Percentiles rank a stretch among this genome's conserved stretches.
Evolutionary conservation across 2,888 invertebrate genomes (phyloP).

Genomic region (Lordiphosa andalusiaca): DNA sequence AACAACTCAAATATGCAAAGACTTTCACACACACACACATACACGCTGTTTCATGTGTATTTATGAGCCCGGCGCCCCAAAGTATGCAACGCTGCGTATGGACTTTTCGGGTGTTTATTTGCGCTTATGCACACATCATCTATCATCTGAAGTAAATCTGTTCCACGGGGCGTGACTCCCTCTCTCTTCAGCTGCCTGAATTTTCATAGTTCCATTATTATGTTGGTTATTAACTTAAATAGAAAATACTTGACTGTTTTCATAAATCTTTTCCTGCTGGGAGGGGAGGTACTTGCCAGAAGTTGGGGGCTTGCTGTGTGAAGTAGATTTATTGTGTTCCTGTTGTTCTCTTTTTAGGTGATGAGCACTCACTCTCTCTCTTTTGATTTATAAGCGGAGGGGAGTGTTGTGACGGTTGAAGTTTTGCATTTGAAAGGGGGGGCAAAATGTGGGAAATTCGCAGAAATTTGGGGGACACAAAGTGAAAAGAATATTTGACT

Average conservation of each 20-base stretch:
- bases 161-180: constrained; percentile 18
- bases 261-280: constrained; percentile 62
- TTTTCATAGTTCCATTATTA: constrained; percentile 76
- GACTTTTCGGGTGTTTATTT: constrained; percentile 64
- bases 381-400: neutral
- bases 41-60: constrained; percentile 44
- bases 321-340: constrained; percentile 60
- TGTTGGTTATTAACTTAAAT: constrained; percentile 78
- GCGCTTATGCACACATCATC: constrained; percentile 73
- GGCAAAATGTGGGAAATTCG: no score
- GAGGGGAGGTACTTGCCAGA: neutral
- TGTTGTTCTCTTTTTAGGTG: constrained; percentile 21
- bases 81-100: constrained; percentile 22
- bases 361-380: neutral
- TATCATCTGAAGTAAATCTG: constrained; percentile 51
- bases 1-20: constrained; percentile 63
- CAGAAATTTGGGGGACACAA: neutral
- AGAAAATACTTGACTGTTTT: constrained; percentile 73
- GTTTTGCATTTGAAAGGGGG: neutral
- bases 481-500: neutral
- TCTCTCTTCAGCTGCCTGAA: constrained; percentile 54
- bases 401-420: neutral
- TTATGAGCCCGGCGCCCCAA: constrained; percentile 24
- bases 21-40: constrained; percentile 32
- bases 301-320: constrained; percentile 50